These are phyloP conservation scores for Eulemur mongoz DNA, from an alignment of 2,797 vertebrate species.

Conservation along the genomic window DNA sequence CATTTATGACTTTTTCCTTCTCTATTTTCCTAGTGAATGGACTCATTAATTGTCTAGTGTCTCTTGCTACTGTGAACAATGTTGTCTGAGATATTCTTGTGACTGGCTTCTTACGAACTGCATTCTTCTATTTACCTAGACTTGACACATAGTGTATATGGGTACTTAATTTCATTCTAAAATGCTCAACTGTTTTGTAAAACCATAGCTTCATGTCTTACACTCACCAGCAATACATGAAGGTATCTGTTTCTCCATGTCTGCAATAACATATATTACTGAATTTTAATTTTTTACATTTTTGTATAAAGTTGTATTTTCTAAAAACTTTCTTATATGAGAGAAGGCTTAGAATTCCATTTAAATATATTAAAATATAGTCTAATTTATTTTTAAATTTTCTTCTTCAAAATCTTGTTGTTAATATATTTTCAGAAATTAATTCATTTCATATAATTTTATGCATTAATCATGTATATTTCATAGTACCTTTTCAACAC, in stretches of 20 bases:
- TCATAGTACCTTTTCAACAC: background rate
- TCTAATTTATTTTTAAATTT: background rate
- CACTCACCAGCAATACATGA: background rate
- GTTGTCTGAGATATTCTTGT: background rate
- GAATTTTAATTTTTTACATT: background rate
- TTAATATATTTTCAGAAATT: conserved; percentile 48
- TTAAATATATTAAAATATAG: conserved; percentile 23
- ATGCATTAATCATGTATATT: conserved; percentile 10
- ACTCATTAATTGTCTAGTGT: background rate
- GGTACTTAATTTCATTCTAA: too few species aligned
- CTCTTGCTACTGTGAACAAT: background rate
- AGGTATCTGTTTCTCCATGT: background rate
- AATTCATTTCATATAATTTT: conserved; percentile 13
- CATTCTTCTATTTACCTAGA: background rate
- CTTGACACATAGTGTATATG: accelerated
- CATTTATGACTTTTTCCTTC: background rate
- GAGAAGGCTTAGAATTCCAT: background rate
- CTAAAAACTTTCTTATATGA: background rate
- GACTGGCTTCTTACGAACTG: background rate
- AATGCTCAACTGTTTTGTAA: background rate
- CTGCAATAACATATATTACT: background rate
- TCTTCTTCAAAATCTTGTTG: conserved; percentile 16
- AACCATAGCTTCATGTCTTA: background rate
- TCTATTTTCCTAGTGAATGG: background rate
- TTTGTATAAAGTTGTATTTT: background rate